Evolutionary conservation across 2,113 vertebrate genomes (phyloP).

Genomic region (Mungos mungo): DNA sequence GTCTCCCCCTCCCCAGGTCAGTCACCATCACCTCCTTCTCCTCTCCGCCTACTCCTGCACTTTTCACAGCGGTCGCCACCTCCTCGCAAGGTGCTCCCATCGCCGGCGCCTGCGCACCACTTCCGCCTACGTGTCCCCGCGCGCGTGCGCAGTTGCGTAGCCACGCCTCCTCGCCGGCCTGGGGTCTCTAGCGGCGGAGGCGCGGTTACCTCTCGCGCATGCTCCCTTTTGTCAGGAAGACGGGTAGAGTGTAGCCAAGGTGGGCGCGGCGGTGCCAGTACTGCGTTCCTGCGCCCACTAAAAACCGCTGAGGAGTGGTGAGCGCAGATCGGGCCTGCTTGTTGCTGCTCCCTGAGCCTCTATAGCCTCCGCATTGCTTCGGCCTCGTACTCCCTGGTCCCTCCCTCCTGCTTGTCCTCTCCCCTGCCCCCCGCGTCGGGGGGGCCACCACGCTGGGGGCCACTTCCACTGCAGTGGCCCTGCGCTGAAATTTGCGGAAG

Average conservation of each 20-base stretch:
- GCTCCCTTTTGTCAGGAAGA: not conserved
- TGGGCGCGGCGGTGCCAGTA: fast-evolving
- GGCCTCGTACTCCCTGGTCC: too few species aligned
- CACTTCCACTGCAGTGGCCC: not conserved
- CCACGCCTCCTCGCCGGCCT: not conserved
- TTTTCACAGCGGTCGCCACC: fast-evolving
- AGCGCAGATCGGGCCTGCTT: not conserved
- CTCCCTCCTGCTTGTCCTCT: too few species aligned
- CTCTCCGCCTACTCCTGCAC: not conserved
- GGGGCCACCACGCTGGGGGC: not conserved
- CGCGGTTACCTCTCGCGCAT: not conserved
- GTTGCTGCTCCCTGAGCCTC: not conserved
- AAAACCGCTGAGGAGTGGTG: fast-evolving
- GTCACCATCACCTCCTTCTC: conserved; percentile 49
- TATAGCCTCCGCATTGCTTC: too few species aligned
- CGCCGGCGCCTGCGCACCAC: not conserved
- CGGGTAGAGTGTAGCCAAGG: fast-evolving
- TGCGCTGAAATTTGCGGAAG: not conserved
- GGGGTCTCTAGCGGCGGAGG: fast-evolving
- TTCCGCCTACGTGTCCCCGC: conserved; percentile 67
- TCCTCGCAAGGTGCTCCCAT: not conserved
- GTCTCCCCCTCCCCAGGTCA: conserved; percentile 8
- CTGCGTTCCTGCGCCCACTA: fast-evolving
- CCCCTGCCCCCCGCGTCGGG: too few species aligned
- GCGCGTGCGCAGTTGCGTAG: conserved; percentile 36